phyloP scores from a whole-genome alignment of 2,113 vertebrate genomes.

The Ifrita kowaldi region DNA sequence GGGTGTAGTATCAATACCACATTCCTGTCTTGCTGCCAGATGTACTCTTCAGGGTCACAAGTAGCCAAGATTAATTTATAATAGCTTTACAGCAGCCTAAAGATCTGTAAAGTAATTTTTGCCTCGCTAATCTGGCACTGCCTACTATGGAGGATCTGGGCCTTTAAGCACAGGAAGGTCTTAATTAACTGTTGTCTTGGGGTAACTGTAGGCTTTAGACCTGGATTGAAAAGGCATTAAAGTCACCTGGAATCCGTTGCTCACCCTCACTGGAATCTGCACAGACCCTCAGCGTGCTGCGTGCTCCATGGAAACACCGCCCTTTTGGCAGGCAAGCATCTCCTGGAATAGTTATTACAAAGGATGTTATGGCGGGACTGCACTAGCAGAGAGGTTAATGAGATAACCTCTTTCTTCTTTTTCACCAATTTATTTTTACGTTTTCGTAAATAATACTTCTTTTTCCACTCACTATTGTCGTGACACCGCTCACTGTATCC shows the following conservation, averaged over 20 bases:
- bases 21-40: background rate
- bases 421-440: background rate
- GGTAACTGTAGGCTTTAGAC: background rate
- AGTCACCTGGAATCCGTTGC: background rate
- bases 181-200: background rate
- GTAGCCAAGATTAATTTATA: constrained; percentile 26
- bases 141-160: background rate
- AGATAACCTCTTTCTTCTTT: background rate
- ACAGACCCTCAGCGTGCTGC: fast-evolving
- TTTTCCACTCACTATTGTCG: background rate
- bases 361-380: background rate
- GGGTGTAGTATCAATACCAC: background rate
- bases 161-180: constrained; percentile 1
- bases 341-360: background rate
- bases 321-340: background rate
- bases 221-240: constrained; percentile 9
- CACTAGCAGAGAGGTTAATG: background rate
- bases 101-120: constrained; percentile 37
- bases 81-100: constrained; percentile 26
- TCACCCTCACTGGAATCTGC: fast-evolving
- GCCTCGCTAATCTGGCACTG: background rate
- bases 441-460: background rate
- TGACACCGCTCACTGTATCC: background rate
- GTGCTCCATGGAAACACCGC: background rate
- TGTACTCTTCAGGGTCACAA: background rate